Percentiles rank a stretch among this genome's conserved stretches.
phyloP scores from a whole-genome alignment of 1,140 invertebrate species.

The Hormaphis cornu region DNA sequence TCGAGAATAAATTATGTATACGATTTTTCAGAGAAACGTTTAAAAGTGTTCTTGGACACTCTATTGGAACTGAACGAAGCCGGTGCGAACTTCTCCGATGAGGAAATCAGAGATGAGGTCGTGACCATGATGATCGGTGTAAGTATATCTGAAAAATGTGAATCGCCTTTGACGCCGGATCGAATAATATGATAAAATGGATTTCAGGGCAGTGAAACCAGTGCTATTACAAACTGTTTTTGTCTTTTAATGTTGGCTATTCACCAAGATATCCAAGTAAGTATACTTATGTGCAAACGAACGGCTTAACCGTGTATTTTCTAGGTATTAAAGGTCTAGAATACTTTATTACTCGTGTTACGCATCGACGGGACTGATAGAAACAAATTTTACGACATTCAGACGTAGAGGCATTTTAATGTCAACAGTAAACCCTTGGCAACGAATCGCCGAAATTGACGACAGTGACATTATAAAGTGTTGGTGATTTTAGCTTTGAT shows the following conservation, averaged over 20 bases:
- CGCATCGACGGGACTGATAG: no score
- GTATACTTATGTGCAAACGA: background rate
- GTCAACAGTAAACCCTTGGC: no score
- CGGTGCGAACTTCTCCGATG: slow-evolving; percentile 44
- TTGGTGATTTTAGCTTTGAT: no score
- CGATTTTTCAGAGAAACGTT: slow-evolving; percentile 31
- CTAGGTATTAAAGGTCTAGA: no score
- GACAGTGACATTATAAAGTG: no score
- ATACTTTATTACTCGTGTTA: no score
- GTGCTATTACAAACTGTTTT: slow-evolving; percentile 44
- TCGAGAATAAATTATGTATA: background rate
- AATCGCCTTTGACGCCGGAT: background rate
- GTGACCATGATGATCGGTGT: slow-evolving; percentile 56
- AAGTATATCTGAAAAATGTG: slow-evolving; percentile 35
- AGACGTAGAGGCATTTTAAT: no score
- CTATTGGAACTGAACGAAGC: slow-evolving; percentile 48
- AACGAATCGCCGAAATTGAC: no score
- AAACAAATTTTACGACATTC: no score
- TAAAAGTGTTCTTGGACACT: slow-evolving; percentile 50
- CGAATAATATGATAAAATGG: background rate
- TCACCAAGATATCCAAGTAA: slow-evolving; percentile 50
- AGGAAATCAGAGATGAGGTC: slow-evolving; percentile 52
- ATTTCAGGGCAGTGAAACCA: slow-evolving; percentile 65
- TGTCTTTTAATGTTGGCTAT: slow-evolving; percentile 47
- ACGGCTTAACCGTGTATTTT: no score